Evolutionary conservation across 2,797 vertebrate species (phyloP).

Genomic region (Enteromius fasciolatus): DNA sequence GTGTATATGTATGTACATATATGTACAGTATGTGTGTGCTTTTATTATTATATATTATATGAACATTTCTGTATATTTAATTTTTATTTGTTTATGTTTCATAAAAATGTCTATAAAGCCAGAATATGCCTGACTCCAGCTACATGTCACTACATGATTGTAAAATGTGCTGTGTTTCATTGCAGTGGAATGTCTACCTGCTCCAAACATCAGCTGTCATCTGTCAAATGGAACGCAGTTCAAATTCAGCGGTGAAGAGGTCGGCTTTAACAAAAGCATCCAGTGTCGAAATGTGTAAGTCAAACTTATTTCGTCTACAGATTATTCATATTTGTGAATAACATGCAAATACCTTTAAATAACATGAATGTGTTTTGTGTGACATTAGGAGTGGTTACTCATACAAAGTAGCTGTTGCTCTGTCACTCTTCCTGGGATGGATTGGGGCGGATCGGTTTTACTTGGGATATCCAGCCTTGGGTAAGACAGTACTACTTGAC

Average conservation of each 20-base stretch:
- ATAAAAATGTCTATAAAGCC: neutral
- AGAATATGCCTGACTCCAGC: neutral
- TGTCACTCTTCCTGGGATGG: constrained; percentile 97
- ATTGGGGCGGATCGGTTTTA: constrained; percentile 97
- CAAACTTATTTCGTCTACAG: neutral
- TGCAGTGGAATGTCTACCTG: constrained; percentile 86
- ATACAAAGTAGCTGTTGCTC: constrained; percentile 94
- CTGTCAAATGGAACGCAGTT: constrained; percentile 85
- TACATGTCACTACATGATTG: neutral
- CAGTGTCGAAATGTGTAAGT: constrained; percentile 95
- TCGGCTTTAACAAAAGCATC: constrained; percentile 89
- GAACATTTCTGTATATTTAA: neutral
- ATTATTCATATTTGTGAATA: neutral
- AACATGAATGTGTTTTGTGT: neutral
- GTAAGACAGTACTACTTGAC: constrained; percentile 72
- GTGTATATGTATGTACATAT: too few relatives aligned
- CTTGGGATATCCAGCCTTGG: constrained; percentile 94
- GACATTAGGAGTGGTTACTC: constrained; percentile 88
- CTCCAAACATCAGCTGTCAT: constrained; percentile 90
- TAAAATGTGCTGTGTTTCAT: constrained; percentile 4
- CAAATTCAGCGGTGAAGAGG: constrained; percentile 85
- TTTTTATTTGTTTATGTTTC: neutral
- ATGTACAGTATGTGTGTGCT: too few relatives aligned
- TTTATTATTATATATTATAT: too few relatives aligned
- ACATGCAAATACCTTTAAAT: neutral